phyloP scores from a whole-genome alignment of 2,113 vertebrate genomes.

The Corythornis cristatus region DNA sequence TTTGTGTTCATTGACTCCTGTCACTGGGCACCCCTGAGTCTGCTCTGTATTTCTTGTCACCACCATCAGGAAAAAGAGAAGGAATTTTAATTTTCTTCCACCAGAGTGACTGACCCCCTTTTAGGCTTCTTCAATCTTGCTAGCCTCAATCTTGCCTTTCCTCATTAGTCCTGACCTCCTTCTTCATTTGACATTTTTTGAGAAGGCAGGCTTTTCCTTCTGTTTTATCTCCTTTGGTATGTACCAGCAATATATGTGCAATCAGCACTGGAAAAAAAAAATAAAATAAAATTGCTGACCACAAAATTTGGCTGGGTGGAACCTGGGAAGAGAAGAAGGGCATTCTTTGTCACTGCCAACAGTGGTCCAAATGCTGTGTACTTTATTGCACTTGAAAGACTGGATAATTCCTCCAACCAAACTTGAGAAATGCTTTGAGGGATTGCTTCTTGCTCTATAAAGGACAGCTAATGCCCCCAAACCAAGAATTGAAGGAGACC shows the following conservation, averaged over 20 bases:
- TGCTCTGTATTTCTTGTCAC: neutral
- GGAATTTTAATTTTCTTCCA: neutral
- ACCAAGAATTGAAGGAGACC: neutral
- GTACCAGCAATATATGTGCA: neutral
- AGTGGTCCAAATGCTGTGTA: neutral
- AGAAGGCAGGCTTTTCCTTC: neutral
- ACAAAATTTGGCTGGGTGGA: neutral
- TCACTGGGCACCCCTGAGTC: neutral
- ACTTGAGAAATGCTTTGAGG: neutral
- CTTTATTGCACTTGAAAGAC: neutral
- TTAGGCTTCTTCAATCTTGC: neutral
- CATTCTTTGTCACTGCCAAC: neutral
- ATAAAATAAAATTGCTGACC: neutral
- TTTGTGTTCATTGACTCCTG: neutral
- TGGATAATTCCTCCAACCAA: neutral
- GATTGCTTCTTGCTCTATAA: neutral
- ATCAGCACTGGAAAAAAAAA: neutral
- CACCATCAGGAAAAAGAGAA: neutral
- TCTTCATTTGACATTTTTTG: neutral
- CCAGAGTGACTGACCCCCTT: fast-evolving
- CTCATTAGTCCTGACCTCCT: neutral
- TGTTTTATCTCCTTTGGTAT: neutral
- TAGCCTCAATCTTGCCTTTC: neutral
- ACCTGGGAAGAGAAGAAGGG: neutral
- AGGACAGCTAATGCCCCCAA: neutral